Evolutionary conservation across 2,888 invertebrate species (phyloP).

Genomic region (Melipona beecheii): DNA sequence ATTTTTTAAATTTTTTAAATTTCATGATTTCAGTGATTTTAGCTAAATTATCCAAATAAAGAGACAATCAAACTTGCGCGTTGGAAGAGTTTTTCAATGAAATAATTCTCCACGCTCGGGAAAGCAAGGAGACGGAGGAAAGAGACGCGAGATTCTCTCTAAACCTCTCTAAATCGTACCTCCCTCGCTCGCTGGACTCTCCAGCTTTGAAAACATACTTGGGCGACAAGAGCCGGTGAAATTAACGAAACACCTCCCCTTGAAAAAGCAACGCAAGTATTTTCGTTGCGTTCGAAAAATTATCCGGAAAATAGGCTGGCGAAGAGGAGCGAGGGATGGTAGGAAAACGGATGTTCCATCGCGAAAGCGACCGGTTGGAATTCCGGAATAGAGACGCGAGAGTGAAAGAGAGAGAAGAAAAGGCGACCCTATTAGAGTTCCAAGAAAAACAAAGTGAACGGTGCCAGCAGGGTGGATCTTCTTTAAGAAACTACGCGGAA

Average conservation of each 20-base stretch:
- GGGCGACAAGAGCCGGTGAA: background rate
- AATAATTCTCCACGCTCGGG: no score
- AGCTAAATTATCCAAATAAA: no score
- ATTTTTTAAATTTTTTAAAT: no score
- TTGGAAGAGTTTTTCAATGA: no score
- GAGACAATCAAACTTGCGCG: no score
- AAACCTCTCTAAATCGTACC: background rate
- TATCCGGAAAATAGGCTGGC: background rate
- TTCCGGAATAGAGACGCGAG: slow-evolving; percentile 47
- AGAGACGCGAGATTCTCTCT: background rate
- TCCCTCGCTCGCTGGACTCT: background rate
- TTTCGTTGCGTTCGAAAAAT: slow-evolving; percentile 6
- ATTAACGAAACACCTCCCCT: background rate
- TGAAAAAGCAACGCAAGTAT: background rate
- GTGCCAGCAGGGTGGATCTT: slow-evolving; percentile 67
- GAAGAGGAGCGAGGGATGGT: slow-evolving; percentile 5
- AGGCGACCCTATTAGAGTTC: slow-evolving; percentile 72
- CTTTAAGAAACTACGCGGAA: slow-evolving; percentile 74
- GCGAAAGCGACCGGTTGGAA: slow-evolving; percentile 32
- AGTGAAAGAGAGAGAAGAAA: slow-evolving; percentile 33
- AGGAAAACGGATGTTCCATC: slow-evolving; percentile 12
- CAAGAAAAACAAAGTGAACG: slow-evolving; percentile 71
- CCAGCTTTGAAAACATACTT: background rate
- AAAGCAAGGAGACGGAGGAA: no score
- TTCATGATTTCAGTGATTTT: no score